Evolutionary conservation across 2,888 invertebrate genomes (phyloP), one percentile per base, ranked within the genome.

Genomic region (Andrena praecox): DNA sequence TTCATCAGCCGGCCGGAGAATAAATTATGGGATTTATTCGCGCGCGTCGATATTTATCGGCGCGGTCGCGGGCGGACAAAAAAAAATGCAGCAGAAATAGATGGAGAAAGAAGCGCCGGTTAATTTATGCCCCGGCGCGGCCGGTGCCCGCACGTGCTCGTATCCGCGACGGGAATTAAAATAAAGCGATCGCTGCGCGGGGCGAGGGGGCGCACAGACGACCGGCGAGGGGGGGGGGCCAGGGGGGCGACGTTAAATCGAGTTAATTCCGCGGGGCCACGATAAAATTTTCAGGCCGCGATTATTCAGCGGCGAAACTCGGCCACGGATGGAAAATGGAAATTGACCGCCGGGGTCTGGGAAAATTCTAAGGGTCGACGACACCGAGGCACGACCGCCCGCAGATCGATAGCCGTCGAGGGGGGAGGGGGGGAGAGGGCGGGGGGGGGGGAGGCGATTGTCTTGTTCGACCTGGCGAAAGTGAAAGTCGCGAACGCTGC

Each of bases 1-100:
- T 71, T 80, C 82, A 42, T 82, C 82, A 63, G 75, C 62, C 70
- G 24, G 60, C 16, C 27, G 60, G 70, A 20, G 82, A 66, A 82
- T 82, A 82, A 80, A 82, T 82, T 80, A 82, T 76, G 76, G 70
- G 76, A 82, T 82, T 82, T 82, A 82, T 82, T 70, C 67, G 76
- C 60, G 4, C 67, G 59, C 76, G 75, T 82, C 75, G 82, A 82
- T 82, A 80, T 82, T 80, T 80, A 70, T 76, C 80, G 35, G 67
- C 67, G 48, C 27, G 7, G 29, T 42, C 42, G 42, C 42, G 42
- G 42, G 4, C 12, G 42, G 12, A 42, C n/a, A 33, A 42, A 42
- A 42, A 42, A 12, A 42, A 42, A 16, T 42, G 42, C 42, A 12
- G 12, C 52, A 50, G 77, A 72, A 77, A 71, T 48, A 29, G 68